Conservation (phyloP, 2,888 invertebrate species). For the Rutpela maculata region DNA sequence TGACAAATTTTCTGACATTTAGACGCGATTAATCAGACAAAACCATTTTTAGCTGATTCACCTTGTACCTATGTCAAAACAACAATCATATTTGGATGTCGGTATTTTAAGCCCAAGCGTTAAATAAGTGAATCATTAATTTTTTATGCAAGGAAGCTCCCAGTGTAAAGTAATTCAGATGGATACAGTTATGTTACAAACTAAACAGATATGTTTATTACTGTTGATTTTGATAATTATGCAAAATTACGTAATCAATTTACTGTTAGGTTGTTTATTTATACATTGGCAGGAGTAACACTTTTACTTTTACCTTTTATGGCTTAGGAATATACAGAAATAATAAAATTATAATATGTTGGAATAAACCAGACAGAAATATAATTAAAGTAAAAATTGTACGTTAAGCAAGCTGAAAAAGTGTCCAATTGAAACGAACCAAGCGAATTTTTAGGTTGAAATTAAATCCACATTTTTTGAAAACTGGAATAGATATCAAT, state of each 20-base stretch:
- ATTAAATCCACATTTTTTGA: no score
- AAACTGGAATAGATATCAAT: no score
- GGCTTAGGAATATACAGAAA: not conserved
- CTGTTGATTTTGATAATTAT: slow-evolving; percentile 7
- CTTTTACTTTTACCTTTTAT: not conserved
- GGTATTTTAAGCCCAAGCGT: not conserved
- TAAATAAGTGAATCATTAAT: not conserved
- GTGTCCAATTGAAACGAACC: no score
- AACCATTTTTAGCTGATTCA: not conserved
- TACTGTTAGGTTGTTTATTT: slow-evolving; percentile 8
- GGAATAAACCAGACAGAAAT: no score
- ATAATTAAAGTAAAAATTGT: no score
- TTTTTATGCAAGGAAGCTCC: not conserved
- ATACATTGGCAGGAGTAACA: not conserved
- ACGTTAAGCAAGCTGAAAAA: no score
- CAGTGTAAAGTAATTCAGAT: not conserved
- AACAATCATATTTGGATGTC: not conserved
- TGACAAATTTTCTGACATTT: not conserved
- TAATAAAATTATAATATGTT: not conserved
- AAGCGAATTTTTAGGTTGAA: no score
- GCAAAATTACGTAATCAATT: not conserved
- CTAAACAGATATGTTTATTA: not conserved
- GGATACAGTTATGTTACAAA: not conserved
- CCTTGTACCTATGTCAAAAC: not conserved
- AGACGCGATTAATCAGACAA: not conserved